A percentile compares a stretch with the other conserved stretches of the same genome.
Evolutionary conservation across 2,888 invertebrate genomes (phyloP).

Genomic region (Hydropsyche betteni): DNA sequence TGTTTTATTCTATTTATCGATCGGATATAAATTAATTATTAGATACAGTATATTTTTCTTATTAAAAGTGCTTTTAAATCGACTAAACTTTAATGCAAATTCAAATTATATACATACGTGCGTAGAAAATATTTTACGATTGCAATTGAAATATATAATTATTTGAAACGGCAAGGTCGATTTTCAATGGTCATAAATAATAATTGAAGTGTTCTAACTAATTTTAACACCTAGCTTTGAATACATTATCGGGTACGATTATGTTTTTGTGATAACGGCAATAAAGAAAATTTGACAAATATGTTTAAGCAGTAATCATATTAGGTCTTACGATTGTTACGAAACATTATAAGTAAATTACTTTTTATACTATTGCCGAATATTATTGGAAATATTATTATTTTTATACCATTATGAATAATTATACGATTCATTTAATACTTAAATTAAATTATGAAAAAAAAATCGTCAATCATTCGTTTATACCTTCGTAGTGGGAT

Average conservation of each 20-base stretch:
- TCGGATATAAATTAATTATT: too few relatives aligned
- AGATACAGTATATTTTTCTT: too few relatives aligned
- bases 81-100: too few relatives aligned
- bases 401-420: too few relatives aligned
- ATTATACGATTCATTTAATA: too few relatives aligned
- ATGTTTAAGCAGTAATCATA: slow-evolving; percentile 29
- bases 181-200: slow-evolving; percentile 13
- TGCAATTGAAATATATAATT: neutral
- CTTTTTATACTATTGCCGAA: too few relatives aligned
- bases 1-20: too few relatives aligned
- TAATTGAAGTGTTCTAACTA: neutral
- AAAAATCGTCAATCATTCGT: slow-evolving; percentile 1
- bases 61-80: too few relatives aligned
- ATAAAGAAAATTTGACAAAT: slow-evolving; percentile 38
- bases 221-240: slow-evolving; percentile 31
- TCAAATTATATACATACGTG: too few relatives aligned
- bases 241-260: slow-evolving; percentile 4
- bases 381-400: too few relatives aligned
- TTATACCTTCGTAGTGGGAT: slow-evolving; percentile 6
- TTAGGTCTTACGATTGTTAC: slow-evolving; percentile 4
- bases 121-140: too few relatives aligned
- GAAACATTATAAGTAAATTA: slow-evolving; percentile 7
- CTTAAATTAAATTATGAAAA: too few relatives aligned
- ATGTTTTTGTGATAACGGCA: slow-evolving; percentile 18
- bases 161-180: slow-evolving; percentile 18